Base-by-base conservation (phyloP, 2,113 vertebrate species). In the Epinephelus cyanopodus region DNA sequence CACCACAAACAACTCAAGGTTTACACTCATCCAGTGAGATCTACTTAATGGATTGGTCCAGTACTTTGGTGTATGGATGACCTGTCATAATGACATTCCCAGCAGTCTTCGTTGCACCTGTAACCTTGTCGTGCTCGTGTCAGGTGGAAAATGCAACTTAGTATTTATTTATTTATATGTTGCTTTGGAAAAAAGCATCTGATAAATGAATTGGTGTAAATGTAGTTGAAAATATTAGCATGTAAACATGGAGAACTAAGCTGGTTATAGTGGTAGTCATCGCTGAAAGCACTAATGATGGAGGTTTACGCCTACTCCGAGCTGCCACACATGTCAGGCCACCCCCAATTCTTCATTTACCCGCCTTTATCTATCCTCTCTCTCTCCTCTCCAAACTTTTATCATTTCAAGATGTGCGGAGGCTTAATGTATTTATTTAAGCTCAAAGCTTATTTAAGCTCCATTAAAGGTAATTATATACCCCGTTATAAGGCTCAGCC, bases 401-500 rank as follows among this genome's bases (percentile, higher is more conserved):
- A 94, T 94, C 83, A 91, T 91, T 94, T 94, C 91, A 94, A 94
- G 92, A 94, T 94, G 92, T 90, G 82, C 29, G 61, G 81, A 87
- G 85, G 88, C 86, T 88, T 90, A 91, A 90, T 92, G 90, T 91
- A 89, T 94, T 94, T 94, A 87, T 92, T 94, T 89, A 86, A 90
- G 76, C 89, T 92, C 88, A 93, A 93, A 93, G 90, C 90, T 90
- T 93, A 91, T 93, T 94, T 91, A 90, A 90, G 83, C 86, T 87
- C 88, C 87, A 95, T 94, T 95, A 94, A 92, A 90, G 89, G 84
- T 91, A 91, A 94, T 95, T 92, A 92, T 88, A 90, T 84, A 91
- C 80, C 74, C 89, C 2, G 83, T 93, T 91, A 92, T 92, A 91
- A 91, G 79, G 83, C 82, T 63, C 84, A 85, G 90, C 50, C 66